Percentiles rank a stretch among this genome's conserved stretches.
Conservation (phyloP, 2,113 vertebrate species). For the Sisor rabdophorus region DNA sequence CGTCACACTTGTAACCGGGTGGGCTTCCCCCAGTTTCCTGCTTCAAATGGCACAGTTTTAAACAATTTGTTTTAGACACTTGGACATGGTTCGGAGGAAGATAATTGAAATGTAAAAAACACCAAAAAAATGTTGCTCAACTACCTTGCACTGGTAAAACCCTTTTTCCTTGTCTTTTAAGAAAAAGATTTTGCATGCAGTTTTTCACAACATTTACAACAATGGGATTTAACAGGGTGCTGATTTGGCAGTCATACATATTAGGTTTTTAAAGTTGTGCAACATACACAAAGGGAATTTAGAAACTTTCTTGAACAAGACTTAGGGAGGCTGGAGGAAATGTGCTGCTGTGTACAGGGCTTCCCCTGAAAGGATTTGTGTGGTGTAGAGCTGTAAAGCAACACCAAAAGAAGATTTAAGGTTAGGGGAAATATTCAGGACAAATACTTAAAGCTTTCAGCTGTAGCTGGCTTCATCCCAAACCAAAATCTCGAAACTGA, state of each 20-base stretch:
- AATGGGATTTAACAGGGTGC: neutral
- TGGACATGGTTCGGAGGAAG: neutral
- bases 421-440: neutral
- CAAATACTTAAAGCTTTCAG: neutral
- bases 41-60: slow-evolving; percentile 18
- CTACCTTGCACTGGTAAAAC: neutral
- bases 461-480: neutral
- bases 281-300: neutral
- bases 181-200: neutral
- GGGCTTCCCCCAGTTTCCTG: slow-evolving; percentile 38
- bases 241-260: neutral
- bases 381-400: neutral
- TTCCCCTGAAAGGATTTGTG: slow-evolving; percentile 2
- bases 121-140: neutral
- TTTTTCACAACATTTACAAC: neutral
- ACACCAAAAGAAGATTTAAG: neutral
- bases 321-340: neutral
- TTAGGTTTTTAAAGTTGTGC: neutral
- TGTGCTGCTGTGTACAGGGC: neutral
- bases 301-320: neutral
- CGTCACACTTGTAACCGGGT: slow-evolving; percentile 32
- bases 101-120: neutral
- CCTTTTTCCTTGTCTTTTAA: neutral
- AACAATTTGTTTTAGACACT: neutral
- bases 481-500: neutral